Conservation (phyloP, 2,797 vertebrate species). For the Nyctalus aviator region DNA sequence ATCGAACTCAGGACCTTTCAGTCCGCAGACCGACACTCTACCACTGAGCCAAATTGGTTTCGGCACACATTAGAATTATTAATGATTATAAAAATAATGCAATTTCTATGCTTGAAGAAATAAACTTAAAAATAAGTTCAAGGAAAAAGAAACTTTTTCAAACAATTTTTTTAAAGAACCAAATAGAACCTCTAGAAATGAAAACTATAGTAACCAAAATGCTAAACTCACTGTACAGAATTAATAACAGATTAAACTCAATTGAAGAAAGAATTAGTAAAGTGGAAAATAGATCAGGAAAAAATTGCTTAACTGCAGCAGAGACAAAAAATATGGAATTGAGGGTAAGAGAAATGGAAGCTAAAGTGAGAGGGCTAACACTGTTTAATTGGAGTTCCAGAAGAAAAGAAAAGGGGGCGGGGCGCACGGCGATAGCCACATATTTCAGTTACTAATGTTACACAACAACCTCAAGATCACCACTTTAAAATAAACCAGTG, state of each 20-base stretch:
- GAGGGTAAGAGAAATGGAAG: neutral
- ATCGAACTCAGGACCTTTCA: too few relatives aligned
- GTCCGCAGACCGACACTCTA: too few relatives aligned
- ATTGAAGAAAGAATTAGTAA: neutral
- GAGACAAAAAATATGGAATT: neutral
- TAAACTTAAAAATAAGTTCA: neutral
- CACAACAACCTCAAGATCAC: neutral
- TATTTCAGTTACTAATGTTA: neutral
- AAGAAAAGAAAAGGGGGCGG: too few relatives aligned
- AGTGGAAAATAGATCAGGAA: neutral
- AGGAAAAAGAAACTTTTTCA: neutral
- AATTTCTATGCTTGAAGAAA: neutral
- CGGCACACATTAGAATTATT: neutral
- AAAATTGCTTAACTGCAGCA: neutral
- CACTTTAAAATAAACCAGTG: neutral
- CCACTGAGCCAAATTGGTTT: too few relatives aligned
- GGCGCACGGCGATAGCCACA: neutral
- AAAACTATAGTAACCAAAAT: neutral
- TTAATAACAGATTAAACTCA: neutral
- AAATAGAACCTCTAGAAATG: slow-evolving; percentile 10
- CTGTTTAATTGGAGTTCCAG: neutral
- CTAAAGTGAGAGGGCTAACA: neutral
- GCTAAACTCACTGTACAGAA: neutral
- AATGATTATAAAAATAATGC: neutral
- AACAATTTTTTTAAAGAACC: neutral